Evolutionary conservation across 2,888 invertebrate genomes (phyloP).

Genomic region (Chrysolina americana): DNA sequence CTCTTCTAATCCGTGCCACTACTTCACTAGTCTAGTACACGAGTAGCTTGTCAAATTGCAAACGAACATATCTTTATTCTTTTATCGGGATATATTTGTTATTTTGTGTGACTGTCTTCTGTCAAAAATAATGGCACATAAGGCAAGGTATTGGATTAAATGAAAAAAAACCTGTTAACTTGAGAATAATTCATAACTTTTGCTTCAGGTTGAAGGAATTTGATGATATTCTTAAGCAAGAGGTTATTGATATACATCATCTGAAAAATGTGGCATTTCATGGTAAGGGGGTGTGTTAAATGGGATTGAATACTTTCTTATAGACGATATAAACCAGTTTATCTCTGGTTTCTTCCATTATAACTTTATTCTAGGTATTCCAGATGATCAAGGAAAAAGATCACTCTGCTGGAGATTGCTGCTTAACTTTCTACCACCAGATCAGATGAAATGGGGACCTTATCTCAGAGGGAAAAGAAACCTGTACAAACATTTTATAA

Average conservation of each 20-base stretch:
- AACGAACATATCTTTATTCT: no score
- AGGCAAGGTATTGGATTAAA: conserved; percentile 61
- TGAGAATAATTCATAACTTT: conserved; percentile 37
- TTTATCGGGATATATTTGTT: no score
- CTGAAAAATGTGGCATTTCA: conserved; percentile 84
- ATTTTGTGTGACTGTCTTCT: conserved; percentile 14
- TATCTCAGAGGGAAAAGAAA: conserved; percentile 82
- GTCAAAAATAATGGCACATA: conserved; percentile 64
- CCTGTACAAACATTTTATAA: conserved; percentile 86
- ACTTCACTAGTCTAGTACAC: no score
- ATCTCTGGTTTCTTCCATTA: background rate
- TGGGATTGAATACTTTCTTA: no score
- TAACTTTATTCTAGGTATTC: conserved; percentile 79
- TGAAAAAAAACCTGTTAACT: conserved; percentile 22
- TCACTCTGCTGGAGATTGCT: conserved; percentile 91
- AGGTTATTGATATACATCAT: conserved; percentile 79
- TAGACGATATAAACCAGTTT: no score
- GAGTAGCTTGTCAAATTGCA: no score
- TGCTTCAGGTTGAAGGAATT: conserved; percentile 84
- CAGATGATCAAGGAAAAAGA: conserved; percentile 87
- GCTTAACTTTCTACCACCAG: conserved; percentile 86
- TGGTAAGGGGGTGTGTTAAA: conserved; percentile 72
- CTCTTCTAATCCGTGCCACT: no score
- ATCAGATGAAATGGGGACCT: conserved; percentile 78
- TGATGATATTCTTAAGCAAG: conserved; percentile 79